Percentiles rank a stretch among this genome's conserved stretches.
These are phyloP conservation scores for Manduca sexta DNA, from an alignment of 1,140 invertebrate species.

Conservation along the genomic window DNA sequence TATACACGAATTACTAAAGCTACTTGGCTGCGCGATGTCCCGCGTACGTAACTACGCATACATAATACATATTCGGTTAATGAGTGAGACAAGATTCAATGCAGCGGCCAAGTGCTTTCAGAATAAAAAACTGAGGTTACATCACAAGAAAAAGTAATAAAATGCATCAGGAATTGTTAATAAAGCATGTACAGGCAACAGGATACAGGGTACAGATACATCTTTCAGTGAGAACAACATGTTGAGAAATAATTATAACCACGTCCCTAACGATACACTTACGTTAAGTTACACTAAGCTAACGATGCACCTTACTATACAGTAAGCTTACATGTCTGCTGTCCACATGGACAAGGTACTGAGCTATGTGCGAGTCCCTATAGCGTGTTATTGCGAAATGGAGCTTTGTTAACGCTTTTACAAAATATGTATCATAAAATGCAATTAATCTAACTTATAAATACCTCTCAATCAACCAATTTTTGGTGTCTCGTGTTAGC, in stretches of 20 bases:
- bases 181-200: constrained; percentile 51
- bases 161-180: constrained; percentile 54
- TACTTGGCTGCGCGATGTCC: constrained; percentile 3
- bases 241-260: constrained; percentile 37
- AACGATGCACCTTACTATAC: constrained; percentile 62
- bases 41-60: neutral
- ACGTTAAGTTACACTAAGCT: constrained; percentile 69
- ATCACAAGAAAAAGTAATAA: constrained; percentile 28
- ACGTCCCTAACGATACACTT: constrained; percentile 62
- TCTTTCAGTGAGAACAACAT: constrained; percentile 12
- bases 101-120: constrained; percentile 10
- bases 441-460: constrained; percentile 42
- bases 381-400: constrained; percentile 22
- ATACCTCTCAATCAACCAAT: constrained; percentile 47
- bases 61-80: neutral
- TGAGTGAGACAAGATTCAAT: constrained; percentile 10
- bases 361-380: constrained; percentile 57
- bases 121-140: constrained; percentile 11
- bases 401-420: constrained; percentile 36
- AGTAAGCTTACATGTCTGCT: constrained; percentile 55
- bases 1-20: constrained; percentile 3
- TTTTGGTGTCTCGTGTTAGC: constrained; percentile 46
- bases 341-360: constrained; percentile 59
- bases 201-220: constrained; percentile 33
- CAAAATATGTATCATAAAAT: constrained; percentile 37